Percentiles rank a stretch among this genome's conserved stretches.
Evolutionary conservation across 2,113 vertebrate species (phyloP).

Genomic region (Thymallus thymallus): DNA sequence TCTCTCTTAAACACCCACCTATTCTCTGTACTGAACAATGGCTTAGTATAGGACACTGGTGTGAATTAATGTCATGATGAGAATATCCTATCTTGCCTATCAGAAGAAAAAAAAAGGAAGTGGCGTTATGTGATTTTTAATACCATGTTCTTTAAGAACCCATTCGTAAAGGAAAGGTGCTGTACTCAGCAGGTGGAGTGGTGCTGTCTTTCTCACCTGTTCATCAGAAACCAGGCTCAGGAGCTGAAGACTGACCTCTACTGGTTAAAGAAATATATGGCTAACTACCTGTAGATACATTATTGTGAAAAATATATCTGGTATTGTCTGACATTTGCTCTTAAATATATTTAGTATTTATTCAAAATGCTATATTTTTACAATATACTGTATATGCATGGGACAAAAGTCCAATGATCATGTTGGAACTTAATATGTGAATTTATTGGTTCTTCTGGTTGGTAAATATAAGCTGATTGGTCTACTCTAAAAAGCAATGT

Average conservation of each 20-base stretch:
- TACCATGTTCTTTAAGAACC: no score
- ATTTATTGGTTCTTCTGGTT: conserved; percentile 34
- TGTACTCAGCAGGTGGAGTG: background rate
- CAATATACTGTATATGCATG: conserved; percentile 72
- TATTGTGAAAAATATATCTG: conserved; percentile 68
- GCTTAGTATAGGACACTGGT: background rate
- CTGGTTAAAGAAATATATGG: conserved; percentile 26
- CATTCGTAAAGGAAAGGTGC: background rate
- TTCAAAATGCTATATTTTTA: conserved; percentile 76
- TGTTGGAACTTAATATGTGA: conserved; percentile 22
- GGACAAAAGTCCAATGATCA: conserved; percentile 49
- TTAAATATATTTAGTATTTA: conserved; percentile 71
- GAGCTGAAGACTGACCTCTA: conserved; percentile 40
- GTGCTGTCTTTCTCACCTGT: conserved; percentile 15
- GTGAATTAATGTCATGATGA: no score
- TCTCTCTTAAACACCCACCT: no score
- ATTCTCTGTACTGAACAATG: background rate
- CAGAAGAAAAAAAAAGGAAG: conserved; percentile 5
- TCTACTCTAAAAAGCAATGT: conserved; percentile 10
- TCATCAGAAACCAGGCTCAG: background rate
- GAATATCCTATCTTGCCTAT: background rate
- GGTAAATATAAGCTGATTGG: conserved; percentile 20
- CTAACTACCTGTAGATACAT: conserved; percentile 40
- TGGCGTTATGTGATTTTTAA: no score
- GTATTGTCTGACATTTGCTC: conserved; percentile 67